phyloP scores from a whole-genome alignment of 2,113 vertebrate genomes.

The Oceanodroma tethys region DNA sequence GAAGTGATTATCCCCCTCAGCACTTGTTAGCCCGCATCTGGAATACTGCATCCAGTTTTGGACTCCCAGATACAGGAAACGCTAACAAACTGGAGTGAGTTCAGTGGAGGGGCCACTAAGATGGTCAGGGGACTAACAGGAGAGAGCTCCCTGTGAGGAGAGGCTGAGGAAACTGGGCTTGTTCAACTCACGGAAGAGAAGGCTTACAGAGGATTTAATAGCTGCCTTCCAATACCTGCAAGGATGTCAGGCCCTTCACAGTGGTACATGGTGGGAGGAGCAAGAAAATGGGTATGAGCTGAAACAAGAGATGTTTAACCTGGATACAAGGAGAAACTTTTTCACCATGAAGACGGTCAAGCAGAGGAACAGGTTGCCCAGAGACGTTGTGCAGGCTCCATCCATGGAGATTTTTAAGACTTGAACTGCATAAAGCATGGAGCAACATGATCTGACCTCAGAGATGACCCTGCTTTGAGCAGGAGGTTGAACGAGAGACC shows the following conservation, averaged over 20 bases:
- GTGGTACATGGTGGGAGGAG: neutral
- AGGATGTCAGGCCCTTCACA: neutral
- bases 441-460: neutral
- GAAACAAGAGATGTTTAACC: neutral
- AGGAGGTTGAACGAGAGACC: neutral
- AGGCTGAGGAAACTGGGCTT: neutral
- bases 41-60: neutral
- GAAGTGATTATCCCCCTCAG: neutral
- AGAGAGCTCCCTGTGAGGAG: neutral
- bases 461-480: neutral
- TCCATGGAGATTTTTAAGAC: neutral
- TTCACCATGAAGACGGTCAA: neutral
- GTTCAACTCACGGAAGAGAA: neutral
- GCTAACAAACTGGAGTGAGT: neutral
- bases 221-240: neutral
- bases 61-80: neutral
- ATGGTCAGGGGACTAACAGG: neutral
- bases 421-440: neutral
- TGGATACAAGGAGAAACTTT: neutral
- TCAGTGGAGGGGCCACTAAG: neutral
- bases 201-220: neutral
- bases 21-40: neutral
- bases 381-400: neutral
- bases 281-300: accelerated
- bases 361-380: neutral